Percentiles rank a stretch among this genome's conserved stretches.
phyloP scores from a whole-genome alignment of 1,140 invertebrate genomes.

The Periplaneta americana region DNA sequence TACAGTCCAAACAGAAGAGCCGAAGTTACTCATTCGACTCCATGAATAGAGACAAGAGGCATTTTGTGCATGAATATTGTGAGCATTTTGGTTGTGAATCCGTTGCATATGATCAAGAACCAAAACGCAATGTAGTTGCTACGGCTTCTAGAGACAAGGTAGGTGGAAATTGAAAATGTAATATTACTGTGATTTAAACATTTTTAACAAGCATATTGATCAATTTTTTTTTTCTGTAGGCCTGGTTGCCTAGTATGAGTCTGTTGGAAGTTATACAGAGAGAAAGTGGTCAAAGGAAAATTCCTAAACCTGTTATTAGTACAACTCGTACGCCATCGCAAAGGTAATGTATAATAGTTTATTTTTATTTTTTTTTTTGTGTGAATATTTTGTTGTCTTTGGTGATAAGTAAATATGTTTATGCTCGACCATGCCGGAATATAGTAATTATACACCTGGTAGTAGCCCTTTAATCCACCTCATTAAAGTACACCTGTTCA shows the following conservation, averaged over 20 bases:
- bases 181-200: neutral
- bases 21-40: slow-evolving; percentile 83
- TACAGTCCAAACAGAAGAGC: slow-evolving; percentile 75
- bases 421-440: neutral
- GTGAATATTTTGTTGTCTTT: neutral
- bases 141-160: slow-evolving; percentile 80
- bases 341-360: neutral
- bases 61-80: slow-evolving; percentile 89
- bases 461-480: neutral
- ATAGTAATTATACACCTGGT: neutral
- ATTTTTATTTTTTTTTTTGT: neutral
- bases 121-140: slow-evolving; percentile 90
- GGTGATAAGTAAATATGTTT: neutral
- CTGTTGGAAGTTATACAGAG: slow-evolving; percentile 71
- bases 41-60: slow-evolving; percentile 87
- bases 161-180: slow-evolving; percentile 15
- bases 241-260: slow-evolving; percentile 80
- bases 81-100: slow-evolving; percentile 92
- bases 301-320: slow-evolving; percentile 43
- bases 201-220: neutral
- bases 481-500: neutral
- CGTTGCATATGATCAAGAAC: slow-evolving; percentile 89
- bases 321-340: neutral
- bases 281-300: slow-evolving; percentile 69
- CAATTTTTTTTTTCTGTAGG: slow-evolving; percentile 43